Conservation (phyloP, 2,113 vertebrate genomes). For the Tiliqua scincoides region DNA sequence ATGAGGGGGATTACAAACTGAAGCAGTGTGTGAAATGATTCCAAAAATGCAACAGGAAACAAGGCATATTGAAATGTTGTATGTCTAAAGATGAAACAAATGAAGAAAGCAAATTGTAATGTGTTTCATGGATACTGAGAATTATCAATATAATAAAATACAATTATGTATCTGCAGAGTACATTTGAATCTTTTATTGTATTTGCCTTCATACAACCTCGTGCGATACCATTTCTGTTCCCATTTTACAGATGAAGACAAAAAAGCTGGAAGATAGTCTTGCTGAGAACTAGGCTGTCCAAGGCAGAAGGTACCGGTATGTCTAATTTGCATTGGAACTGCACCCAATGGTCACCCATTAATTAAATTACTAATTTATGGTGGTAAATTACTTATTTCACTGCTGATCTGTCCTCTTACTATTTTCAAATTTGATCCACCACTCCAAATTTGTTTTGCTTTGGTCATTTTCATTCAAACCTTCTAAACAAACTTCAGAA, state of each 20-base stretch:
- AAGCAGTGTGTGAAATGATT: constrained; percentile 66
- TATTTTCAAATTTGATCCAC: not conserved
- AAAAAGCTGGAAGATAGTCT: not conserved
- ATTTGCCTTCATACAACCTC: not conserved
- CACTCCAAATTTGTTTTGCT: not conserved
- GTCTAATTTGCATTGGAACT: not conserved
- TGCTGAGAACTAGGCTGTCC: not conserved
- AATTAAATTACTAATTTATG: no score
- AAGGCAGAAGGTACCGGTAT: not conserved
- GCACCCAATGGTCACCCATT: no score
- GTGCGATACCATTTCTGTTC: not conserved
- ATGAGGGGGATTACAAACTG: constrained; percentile 60
- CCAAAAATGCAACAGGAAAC: constrained; percentile 50
- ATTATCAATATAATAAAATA: not conserved
- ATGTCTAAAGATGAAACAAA: not conserved
- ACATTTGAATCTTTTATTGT: not conserved
- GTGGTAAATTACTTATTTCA: not conserved
- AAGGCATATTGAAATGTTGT: constrained; percentile 9
- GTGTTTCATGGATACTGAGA: not conserved
- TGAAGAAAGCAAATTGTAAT: not conserved
- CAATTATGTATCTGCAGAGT: not conserved
- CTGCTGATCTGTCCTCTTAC: not conserved
- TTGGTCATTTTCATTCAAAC: not conserved
- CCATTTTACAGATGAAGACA: not conserved
- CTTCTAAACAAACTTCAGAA: not conserved